Evolutionary conservation across 1,140 invertebrate species (phyloP).

Genomic region (Ips typographus): DNA sequence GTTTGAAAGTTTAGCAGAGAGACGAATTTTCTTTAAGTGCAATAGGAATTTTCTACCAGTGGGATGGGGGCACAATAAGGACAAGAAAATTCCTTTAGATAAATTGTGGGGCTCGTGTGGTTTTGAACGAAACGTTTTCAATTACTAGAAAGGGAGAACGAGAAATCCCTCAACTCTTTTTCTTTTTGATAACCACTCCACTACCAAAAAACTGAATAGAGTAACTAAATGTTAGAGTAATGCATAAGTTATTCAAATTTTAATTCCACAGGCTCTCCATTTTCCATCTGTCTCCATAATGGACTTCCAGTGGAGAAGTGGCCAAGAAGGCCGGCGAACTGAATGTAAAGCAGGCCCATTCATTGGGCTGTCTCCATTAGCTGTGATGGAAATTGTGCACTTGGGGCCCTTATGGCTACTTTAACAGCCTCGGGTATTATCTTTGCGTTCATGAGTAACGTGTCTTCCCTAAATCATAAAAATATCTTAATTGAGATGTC

Average conservation of each 20-base stretch:
- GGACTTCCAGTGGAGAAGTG: constrained; percentile 14
- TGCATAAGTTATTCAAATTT: constrained; percentile 24
- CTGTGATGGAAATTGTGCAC: constrained; percentile 13
- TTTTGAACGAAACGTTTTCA: neutral
- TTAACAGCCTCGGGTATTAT: neutral
- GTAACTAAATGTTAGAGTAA: neutral
- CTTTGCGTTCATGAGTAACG: no score
- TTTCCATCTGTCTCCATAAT: constrained; percentile 2
- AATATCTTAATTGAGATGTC: no score
- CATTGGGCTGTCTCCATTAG: constrained; percentile 17
- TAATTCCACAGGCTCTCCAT: constrained; percentile 14
- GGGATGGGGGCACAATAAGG: constrained; percentile 4
- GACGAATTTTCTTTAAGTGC: constrained; percentile 28
- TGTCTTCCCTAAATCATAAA: no score
- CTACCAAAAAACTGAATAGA: no score
- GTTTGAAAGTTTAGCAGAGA: constrained; percentile 19
- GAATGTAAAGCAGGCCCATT: constrained; percentile 16
- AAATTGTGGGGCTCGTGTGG: neutral
- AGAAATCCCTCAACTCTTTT: no score
- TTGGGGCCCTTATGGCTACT: neutral
- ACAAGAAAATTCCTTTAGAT: constrained; percentile 20
- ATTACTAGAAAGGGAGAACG: neutral
- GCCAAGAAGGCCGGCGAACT: constrained; percentile 18
- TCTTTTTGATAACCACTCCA: no score
- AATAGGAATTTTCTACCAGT: neutral